Base-by-base conservation (phyloP, 1,140 invertebrate species). In the Anagrus nilaparvatae region DNA sequence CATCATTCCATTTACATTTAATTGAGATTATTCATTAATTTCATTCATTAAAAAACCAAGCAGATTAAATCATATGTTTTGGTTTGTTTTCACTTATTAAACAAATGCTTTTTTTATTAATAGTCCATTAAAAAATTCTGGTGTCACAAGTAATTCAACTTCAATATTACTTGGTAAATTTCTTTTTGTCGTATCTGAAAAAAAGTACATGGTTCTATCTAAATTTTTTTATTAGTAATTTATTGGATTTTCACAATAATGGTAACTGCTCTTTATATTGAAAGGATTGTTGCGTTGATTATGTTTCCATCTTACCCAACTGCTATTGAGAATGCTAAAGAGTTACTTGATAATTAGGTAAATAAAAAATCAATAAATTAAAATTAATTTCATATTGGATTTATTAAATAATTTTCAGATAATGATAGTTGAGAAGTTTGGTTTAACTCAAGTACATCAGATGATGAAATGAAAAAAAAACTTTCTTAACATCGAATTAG, bases 171-270 rank as follows among this genome's bases (percentile, higher is more conserved):
- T 84, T 44, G 81, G 82, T 79, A 64, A 5, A 18, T n/a, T n/a
- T n/a, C n/a, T n/a, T n/a, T n/a, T n/a, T n/a, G n/a, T n/a, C n/a
- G n/a, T n/a, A n/a, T n/a, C n/a, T n/a, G n/a, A n/a, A n/a, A n/a
- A n/a, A n/a, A n/a, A n/a, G n/a, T n/a, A n/a, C n/a, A n/a, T n/a
- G n/a, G n/a, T n/a, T n/a, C n/a, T n/a, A n/a, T n/a, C n/a, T n/a
- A 27, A 19, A 25, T 21, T 38, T 27, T 43, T 43, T 66, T n/a
- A n/a, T 43, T 43, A 80, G 78, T 75, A 28, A 74, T 77, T 50
- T 85, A 85, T 54, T 86, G 82, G 82, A 55, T 82, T 2, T 86
- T 86, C 50, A 84, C 81, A 2, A 84, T 84, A 18, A 84, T 86
- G 14, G 78, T 84, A 42, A 84, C 81, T 1, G 78, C 82, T 20